A percentile compares a stretch with the other conserved stretches of the same genome.
phyloP scores from a whole-genome alignment of 2,888 invertebrate genomes.

The Eugnorisma glareosa region DNA sequence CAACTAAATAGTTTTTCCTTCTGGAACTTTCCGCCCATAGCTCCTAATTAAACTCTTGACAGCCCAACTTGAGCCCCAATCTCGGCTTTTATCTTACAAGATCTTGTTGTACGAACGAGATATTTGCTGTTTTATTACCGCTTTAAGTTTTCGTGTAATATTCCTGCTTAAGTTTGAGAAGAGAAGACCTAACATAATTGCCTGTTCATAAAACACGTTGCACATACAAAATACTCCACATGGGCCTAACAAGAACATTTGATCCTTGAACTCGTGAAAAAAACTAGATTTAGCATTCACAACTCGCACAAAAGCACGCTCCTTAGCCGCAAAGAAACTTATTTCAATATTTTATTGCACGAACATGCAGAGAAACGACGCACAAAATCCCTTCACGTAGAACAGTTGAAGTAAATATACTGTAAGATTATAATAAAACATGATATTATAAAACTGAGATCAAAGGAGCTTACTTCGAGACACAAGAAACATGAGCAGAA shows the following conservation, averaged over 20 bases:
- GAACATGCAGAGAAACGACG: constrained; percentile 30
- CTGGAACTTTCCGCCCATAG: constrained; percentile 53
- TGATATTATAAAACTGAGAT: constrained; percentile 51
- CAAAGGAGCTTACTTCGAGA: constrained; percentile 37
- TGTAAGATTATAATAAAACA: constrained; percentile 57
- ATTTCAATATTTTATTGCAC: constrained; percentile 59
- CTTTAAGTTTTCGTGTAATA: not conserved
- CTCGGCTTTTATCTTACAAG: constrained; percentile 33
- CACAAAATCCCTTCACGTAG: constrained; percentile 50
- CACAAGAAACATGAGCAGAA: constrained; percentile 41
- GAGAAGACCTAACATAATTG: constrained; percentile 3
- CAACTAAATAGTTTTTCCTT: constrained; percentile 64
- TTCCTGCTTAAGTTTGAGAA: constrained; percentile 7
- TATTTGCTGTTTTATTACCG: constrained; percentile 34
- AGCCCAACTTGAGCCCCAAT: constrained; percentile 51
- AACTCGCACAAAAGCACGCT: constrained; percentile 20
- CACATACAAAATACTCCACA: not conserved
- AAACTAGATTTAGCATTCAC: constrained; percentile 41
- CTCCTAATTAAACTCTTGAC: constrained; percentile 64
- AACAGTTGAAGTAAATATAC: constrained; percentile 49
- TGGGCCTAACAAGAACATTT: constrained; percentile 13
- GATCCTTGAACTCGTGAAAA: constrained; percentile 1
- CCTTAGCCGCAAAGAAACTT: constrained; percentile 35
- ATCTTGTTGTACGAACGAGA: constrained; percentile 16
- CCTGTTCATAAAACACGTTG: constrained; percentile 9